Evolutionary conservation across 2,888 invertebrate species (phyloP).

Genomic region (Orthonevra nobilis): DNA sequence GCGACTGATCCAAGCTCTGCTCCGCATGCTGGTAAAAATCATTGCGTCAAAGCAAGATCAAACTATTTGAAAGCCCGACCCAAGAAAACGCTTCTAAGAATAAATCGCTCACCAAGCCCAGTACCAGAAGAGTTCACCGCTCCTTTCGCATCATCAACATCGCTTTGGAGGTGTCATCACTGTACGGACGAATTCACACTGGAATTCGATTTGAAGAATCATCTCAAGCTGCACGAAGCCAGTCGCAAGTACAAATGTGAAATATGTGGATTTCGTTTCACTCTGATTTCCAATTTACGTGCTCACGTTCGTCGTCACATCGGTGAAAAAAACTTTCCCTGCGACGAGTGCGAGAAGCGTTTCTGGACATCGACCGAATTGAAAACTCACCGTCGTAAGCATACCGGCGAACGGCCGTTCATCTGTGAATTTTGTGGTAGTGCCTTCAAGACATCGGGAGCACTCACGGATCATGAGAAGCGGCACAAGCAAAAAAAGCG

Average conservation of each 20-base stretch:
- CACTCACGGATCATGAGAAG: slow-evolving; percentile 38
- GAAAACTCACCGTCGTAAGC: slow-evolving; percentile 34
- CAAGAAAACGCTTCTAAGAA: neutral
- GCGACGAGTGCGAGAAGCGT: slow-evolving; percentile 38
- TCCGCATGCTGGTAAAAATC: too few species aligned
- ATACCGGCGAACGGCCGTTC: slow-evolving; percentile 52
- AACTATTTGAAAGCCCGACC: too few species aligned
- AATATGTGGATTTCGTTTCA: slow-evolving; percentile 46
- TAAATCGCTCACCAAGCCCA: neutral
- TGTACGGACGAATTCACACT: slow-evolving; percentile 18
- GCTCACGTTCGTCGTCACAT: slow-evolving; percentile 44
- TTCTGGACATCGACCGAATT: slow-evolving; percentile 46
- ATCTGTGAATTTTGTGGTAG: slow-evolving; percentile 40
- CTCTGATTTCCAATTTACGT: slow-evolving; percentile 28
- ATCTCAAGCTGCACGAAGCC: slow-evolving; percentile 30
- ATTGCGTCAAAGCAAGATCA: too few species aligned
- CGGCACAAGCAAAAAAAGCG: slow-evolving; percentile 38
- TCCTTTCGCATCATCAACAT: neutral
- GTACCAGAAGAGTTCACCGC: neutral
- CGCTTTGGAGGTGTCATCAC: neutral
- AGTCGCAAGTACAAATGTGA: slow-evolving; percentile 37
- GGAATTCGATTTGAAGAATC: slow-evolving; percentile 35
- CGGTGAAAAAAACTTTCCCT: slow-evolving; percentile 24
- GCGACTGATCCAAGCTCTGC: too few species aligned
- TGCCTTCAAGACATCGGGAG: slow-evolving; percentile 37